phyloP scores from a whole-genome alignment of 2,113 vertebrate species.

The Plectropomus leopardus region DNA sequence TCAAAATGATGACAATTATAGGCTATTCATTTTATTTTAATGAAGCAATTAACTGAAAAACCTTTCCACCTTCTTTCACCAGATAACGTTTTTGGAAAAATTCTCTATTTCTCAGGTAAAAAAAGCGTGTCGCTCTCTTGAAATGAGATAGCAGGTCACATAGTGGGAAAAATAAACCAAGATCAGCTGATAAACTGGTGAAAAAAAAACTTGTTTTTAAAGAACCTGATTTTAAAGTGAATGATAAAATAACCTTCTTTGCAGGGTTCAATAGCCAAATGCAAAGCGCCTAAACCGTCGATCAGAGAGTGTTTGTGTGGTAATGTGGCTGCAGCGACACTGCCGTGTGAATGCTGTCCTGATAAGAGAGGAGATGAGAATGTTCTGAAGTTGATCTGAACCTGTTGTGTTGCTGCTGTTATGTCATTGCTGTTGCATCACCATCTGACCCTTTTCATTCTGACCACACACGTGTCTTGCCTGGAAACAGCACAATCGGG shows the following conservation, averaged over 20 bases:
- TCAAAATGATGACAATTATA: too few relatives aligned
- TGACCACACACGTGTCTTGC: conserved; percentile 65
- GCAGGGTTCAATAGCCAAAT: too few relatives aligned
- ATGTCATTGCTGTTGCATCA: neutral
- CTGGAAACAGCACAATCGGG: conserved; percentile 68
- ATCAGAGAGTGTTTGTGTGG: neutral
- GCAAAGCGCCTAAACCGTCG: neutral
- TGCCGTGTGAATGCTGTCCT: neutral
- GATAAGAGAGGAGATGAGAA: neutral
- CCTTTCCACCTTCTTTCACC: too few relatives aligned
- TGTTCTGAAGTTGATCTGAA: neutral
- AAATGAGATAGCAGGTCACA: neutral
- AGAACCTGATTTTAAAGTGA: neutral
- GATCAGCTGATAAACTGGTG: neutral
- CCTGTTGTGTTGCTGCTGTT: neutral
- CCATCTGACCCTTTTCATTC: conserved; percentile 27
- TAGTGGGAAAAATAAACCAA: neutral
- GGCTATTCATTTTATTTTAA: too few relatives aligned
- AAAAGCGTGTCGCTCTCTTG: neutral
- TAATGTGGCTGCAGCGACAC: neutral
- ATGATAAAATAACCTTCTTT: neutral
- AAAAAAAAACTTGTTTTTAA: too few relatives aligned
- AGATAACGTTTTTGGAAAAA: too few relatives aligned
- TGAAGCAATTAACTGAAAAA: too few relatives aligned
- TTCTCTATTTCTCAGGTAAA: neutral